Base-by-base conservation (phyloP, 2,797 vertebrate genomes). In the Cuniculus paca region DNA sequence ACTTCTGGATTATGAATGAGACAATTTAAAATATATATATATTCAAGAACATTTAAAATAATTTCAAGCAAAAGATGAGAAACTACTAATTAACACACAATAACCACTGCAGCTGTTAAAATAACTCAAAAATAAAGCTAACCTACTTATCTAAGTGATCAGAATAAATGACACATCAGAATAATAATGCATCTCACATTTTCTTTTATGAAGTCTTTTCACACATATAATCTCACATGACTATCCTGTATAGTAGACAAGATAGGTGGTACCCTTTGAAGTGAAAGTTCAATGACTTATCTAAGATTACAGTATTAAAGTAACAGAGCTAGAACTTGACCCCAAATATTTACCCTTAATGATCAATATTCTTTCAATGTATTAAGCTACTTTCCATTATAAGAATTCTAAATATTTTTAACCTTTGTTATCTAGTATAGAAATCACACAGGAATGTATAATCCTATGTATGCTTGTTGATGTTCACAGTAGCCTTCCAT, bases 21-120 rank as follows among this genome's bases (percentile, higher is more conserved):
- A 17, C 56, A 20, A 88, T 92, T 96, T n/a, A n/a, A n/a, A n/a
- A n/a, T n/a, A n/a, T n/a, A n/a, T n/a, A n/a, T n/a, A n/a, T n/a
- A n/a, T n/a, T n/a, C n/a, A n/a, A n/a, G 45, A 95, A 87, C 26
- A 88, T 36, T 92, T 75, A 91, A 74, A 78, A 95, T 54, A 54
- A 90, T 83, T 79, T 79, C 34, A 80, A 56, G 12, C 24, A 45
- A 96, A 78, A 90, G 11, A 81, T 74, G 11, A 85, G 61, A 94
- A 92, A 68, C 83, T 84, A 90, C 26, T 54, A 91, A 85, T 58
- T 50, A 70, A 92, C 6, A 92, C 6, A 34, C 39, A 89, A 88
- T 12, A 86, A 93, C 84, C 50, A 52, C 42, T 85, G 80, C 16
- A 93, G n/a, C 16, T 86, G 6, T 77, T 83, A 54, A n/a, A 95